phyloP scores from a whole-genome alignment of 1,140 invertebrate species.

The Drosophila micromelanica region DNA sequence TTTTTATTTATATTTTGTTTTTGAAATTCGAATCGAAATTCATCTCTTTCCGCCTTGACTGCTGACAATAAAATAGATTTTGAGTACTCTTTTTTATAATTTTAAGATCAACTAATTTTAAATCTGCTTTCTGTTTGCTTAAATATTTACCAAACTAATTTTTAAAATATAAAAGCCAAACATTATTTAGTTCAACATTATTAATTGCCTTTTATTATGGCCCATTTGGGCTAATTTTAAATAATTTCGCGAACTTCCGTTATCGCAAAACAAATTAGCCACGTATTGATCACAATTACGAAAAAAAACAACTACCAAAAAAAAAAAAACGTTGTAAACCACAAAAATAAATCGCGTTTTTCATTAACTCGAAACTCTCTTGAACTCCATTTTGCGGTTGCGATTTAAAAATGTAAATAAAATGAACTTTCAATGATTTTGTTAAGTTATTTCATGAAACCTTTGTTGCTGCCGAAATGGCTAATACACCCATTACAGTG shows the following conservation, averaged over 20 bases:
- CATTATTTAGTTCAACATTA: not conserved
- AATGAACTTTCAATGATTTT: constrained; percentile 28
- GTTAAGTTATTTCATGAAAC: constrained; percentile 16
- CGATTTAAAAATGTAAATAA: constrained; percentile 40
- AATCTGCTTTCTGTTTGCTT: too few species aligned
- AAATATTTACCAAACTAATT: not conserved
- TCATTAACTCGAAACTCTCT: constrained; percentile 55
- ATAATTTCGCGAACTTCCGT: constrained; percentile 32
- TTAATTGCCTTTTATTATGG: constrained; percentile 24
- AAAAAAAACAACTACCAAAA: constrained; percentile 11
- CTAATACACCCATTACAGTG: constrained; percentile 1
- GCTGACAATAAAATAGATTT: too few species aligned
- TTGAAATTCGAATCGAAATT: too few species aligned
- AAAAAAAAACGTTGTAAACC: constrained; percentile 30
- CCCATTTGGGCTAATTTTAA: constrained; percentile 30
- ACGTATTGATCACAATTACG: constrained; percentile 31
- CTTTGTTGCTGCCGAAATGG: not conserved
- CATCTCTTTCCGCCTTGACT: too few species aligned
- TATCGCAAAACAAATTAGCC: constrained; percentile 33
- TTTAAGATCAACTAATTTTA: too few species aligned
- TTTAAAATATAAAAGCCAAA: not conserved
- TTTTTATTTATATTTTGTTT: too few species aligned
- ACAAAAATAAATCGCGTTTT: constrained; percentile 60
- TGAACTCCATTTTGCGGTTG: constrained; percentile 58
- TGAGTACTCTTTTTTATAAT: too few species aligned